Conservation (phyloP, 1,140 invertebrate genomes). For the Parasteatoda tepidariorum region DNA sequence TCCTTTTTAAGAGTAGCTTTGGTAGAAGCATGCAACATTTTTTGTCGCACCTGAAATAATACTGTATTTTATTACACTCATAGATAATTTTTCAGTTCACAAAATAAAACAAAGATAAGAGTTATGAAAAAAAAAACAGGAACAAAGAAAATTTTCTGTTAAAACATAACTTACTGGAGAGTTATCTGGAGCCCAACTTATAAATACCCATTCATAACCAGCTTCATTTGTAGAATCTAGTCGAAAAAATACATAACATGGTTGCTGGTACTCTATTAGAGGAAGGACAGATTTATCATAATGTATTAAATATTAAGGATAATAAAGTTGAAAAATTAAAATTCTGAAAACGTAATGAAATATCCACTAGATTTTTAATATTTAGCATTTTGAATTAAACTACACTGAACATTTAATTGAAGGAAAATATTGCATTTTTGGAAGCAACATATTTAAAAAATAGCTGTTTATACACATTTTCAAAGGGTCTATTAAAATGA, state of each 20-base stretch:
- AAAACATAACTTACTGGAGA: constrained; percentile 73
- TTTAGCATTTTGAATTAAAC: not conserved
- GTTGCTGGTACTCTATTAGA: constrained; percentile 85
- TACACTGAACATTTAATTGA: not conserved
- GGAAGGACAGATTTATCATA: constrained; percentile 81
- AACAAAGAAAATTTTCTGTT: too few species aligned
- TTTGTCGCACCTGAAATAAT: constrained; percentile 77
- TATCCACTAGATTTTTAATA: not conserved
- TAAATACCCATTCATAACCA: constrained; percentile 90
- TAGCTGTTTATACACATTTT: not conserved
- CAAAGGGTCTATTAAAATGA: not conserved
- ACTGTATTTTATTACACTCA: not conserved
- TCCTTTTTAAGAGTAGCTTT: constrained; percentile 97
- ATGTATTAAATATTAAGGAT: constrained; percentile 48
- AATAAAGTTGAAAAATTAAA: not conserved
- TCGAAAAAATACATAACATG: constrained; percentile 93
- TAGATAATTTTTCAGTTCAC: not conserved
- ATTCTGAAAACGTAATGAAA: not conserved
- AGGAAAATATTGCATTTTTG: not conserved
- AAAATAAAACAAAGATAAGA: constrained; percentile 63
- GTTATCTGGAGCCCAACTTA: constrained; percentile 94
- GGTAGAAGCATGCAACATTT: constrained; percentile 99
- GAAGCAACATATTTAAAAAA: not conserved
- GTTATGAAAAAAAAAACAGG: not conserved
- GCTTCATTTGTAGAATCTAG: constrained; percentile 84